Percentiles rank a stretch among this genome's conserved stretches.
Conservation (phyloP, 2,797 vertebrate genomes). For the Euthynnus affinis region DNA sequence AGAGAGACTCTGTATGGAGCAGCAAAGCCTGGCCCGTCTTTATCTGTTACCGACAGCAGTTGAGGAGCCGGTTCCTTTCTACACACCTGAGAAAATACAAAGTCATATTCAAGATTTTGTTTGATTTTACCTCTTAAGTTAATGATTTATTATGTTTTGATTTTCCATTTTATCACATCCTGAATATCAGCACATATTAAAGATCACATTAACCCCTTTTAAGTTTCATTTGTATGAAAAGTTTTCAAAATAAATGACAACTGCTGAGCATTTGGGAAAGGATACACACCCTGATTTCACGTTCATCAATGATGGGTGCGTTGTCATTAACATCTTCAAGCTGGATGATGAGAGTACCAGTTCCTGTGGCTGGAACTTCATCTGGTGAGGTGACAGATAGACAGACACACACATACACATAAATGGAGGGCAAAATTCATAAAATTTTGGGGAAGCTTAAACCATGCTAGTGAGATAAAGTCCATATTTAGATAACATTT, state of each 20-base stretch:
- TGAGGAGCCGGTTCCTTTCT: slow-evolving; percentile 79
- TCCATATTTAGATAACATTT: no score
- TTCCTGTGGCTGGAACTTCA: slow-evolving; percentile 86
- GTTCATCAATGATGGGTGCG: slow-evolving; percentile 81
- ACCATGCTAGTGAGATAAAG: no score
- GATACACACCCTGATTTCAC: slow-evolving; percentile 43
- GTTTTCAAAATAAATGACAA: not conserved
- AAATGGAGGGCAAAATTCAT: not conserved
- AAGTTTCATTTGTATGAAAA: no score
- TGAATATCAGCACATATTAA: not conserved
- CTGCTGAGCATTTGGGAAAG: not conserved
- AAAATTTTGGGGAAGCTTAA: not conserved
- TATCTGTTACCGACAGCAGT: slow-evolving; percentile 86
- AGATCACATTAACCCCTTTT: not conserved
- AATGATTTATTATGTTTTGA: not conserved
- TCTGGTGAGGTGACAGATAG: slow-evolving; percentile 82
- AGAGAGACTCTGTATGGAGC: slow-evolving; percentile 85
- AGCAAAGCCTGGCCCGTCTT: slow-evolving; percentile 85
- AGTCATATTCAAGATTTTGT: not conserved
- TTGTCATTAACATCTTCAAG: slow-evolving; percentile 93
- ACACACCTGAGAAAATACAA: slow-evolving; percentile 82
- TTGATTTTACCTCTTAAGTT: not conserved
- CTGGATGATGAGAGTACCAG: slow-evolving; percentile 88
- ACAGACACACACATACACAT: not conserved
- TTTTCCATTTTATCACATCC: not conserved